These are phyloP conservation scores for Heliornis fulica DNA, from an alignment of 2,113 vertebrate genomes.

Conservation along the genomic window DNA sequence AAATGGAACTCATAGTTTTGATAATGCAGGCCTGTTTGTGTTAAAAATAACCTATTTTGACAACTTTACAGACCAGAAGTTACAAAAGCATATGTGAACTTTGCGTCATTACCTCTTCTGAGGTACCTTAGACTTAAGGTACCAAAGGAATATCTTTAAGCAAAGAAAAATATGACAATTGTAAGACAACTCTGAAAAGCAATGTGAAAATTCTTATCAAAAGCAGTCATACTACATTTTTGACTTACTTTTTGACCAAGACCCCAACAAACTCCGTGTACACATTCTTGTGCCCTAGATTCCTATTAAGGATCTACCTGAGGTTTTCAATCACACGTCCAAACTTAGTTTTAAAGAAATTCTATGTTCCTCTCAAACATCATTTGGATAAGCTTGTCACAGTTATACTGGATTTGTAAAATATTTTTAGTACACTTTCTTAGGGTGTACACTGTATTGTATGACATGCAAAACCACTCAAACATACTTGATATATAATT, in stretches of 20 bases:
- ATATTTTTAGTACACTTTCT: neutral
- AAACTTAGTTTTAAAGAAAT: neutral
- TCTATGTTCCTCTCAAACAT: neutral
- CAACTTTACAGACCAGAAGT: neutral
- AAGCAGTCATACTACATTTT: neutral
- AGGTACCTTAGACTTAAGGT: neutral
- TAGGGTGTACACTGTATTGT: neutral
- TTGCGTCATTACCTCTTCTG: neutral
- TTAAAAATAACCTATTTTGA: neutral
- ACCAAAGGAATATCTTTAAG: neutral
- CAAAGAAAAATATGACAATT: neutral
- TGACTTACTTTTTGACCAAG: too few relatives aligned
- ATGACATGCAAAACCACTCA: neutral
- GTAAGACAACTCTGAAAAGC: neutral
- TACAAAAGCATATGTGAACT: neutral
- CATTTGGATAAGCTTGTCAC: neutral
- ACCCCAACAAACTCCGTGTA: too few relatives aligned
- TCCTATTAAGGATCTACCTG: neutral
- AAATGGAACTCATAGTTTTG: neutral
- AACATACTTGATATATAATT: neutral
- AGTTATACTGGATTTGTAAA: neutral
- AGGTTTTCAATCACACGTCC: neutral
- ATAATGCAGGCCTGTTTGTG: neutral
- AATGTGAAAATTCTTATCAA: neutral
- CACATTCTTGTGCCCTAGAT: neutral